Conservation (phyloP, 2,797 vertebrate species). For the Amphiprion clarkii region DNA sequence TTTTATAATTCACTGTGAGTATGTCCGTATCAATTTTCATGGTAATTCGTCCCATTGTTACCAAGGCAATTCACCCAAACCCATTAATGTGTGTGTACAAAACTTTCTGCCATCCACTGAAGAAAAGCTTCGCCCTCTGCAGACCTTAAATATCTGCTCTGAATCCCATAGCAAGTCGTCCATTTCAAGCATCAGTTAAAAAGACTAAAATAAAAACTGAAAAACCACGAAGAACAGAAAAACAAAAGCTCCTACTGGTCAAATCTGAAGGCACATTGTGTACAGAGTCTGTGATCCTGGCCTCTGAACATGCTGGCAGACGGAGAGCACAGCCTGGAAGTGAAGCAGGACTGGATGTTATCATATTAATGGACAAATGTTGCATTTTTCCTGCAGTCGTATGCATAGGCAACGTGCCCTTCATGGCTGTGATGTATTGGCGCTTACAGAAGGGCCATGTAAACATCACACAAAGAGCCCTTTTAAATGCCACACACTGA, state of each 20-base stretch:
- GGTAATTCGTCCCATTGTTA: background rate
- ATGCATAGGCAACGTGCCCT: background rate
- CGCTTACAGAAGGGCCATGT: background rate
- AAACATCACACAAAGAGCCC: background rate
- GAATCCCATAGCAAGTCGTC: no score
- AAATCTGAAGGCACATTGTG: conserved; percentile 14
- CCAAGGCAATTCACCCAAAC: background rate
- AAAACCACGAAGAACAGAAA: background rate
- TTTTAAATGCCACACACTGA: background rate
- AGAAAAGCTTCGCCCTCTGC: no score
- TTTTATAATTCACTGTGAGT: no score
- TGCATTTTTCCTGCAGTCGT: conserved; percentile 9
- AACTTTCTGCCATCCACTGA: background rate
- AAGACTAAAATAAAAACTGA: background rate
- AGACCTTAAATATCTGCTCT: no score
- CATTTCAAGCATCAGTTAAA: background rate
- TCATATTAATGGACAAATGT: conserved; percentile 27
- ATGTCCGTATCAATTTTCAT: no score
- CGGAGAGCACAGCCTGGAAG: conserved; percentile 33
- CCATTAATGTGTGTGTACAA: background rate
- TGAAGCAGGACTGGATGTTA: conserved; percentile 34
- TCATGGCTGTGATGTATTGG: background rate
- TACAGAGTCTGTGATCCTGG: conserved; percentile 9
- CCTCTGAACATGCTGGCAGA: conserved; percentile 40
- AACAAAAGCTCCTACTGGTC: no score